Conservation (phyloP, 2,113 vertebrate genomes). For the Asarcornis scutulata region DNA sequence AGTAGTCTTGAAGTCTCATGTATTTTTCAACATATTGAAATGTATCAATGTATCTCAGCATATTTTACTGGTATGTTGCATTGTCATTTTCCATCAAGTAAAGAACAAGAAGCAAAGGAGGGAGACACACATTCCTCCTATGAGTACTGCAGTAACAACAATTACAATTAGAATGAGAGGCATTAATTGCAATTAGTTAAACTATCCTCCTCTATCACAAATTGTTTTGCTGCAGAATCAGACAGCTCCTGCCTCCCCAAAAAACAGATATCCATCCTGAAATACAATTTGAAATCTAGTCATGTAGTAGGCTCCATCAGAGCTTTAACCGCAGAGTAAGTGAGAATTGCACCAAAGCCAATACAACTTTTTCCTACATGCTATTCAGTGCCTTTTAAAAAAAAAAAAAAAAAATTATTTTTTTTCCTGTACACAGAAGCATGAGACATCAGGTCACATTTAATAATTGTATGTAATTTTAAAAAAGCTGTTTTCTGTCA, state of each 20-base stretch:
- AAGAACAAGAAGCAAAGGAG: neutral
- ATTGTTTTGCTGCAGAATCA: neutral
- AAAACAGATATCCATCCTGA: neutral
- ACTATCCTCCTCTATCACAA: neutral
- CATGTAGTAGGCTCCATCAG: neutral
- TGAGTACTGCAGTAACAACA: neutral
- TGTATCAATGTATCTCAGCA: constrained; percentile 6
- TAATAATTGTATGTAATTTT: constrained; percentile 9
- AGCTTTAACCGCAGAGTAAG: neutral
- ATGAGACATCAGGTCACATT: neutral
- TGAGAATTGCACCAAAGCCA: neutral
- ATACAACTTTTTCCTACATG: neutral
- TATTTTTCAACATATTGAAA: constrained; percentile 54
- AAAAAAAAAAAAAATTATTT: too few relatives aligned
- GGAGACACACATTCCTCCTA: neutral
- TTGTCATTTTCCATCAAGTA: constrained; percentile 33
- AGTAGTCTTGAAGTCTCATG: constrained; percentile 24
- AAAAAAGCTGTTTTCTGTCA: neutral
- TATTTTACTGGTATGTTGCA: constrained; percentile 18
- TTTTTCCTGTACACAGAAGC: neutral
- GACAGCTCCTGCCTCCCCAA: neutral
- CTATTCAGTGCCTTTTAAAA: neutral
- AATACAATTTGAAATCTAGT: neutral
- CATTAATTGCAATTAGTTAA: neutral
- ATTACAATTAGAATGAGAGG: neutral